phyloP scores from a whole-genome alignment of 2,888 invertebrate genomes.

The Polydrusus cervinus region DNA sequence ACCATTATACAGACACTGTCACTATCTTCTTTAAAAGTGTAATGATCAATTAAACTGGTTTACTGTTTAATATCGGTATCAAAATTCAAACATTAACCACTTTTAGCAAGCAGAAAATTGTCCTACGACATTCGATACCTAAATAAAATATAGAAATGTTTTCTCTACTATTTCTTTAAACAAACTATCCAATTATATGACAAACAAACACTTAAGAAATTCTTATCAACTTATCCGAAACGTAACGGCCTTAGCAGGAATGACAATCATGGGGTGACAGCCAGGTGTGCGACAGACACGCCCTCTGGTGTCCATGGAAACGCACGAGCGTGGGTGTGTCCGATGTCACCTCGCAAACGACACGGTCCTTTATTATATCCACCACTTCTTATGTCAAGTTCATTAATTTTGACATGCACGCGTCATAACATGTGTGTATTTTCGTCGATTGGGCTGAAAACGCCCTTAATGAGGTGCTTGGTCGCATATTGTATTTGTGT shows the following conservation, averaged over 20 bases:
- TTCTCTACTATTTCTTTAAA: too few relatives aligned
- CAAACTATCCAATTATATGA: too few relatives aligned
- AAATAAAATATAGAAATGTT: too few relatives aligned
- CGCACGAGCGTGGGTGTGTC: conserved; percentile 67
- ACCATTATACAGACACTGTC: too few relatives aligned
- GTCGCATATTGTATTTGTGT: conserved; percentile 13
- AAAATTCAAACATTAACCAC: too few relatives aligned
- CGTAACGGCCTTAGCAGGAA: conserved; percentile 45
- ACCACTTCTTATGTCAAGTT: conserved; percentile 66
- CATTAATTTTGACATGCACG: conserved; percentile 68
- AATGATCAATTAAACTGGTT: too few relatives aligned
- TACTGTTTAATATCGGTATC: too few relatives aligned
- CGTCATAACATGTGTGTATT: conserved; percentile 65
- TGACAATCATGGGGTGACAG: conserved; percentile 61
- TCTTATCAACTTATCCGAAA: conserved; percentile 44
- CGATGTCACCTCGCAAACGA: conserved; percentile 63
- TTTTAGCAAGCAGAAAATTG: too few relatives aligned
- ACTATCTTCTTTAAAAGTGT: too few relatives aligned
- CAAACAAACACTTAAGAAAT: conserved; percentile 23
- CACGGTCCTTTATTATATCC: conserved; percentile 65
- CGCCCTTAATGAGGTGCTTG: conserved; percentile 44
- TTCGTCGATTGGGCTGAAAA: conserved; percentile 20
- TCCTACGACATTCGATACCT: too few relatives aligned
- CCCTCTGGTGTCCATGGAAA: conserved; percentile 67
- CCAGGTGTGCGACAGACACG: conserved; percentile 66